A percentile compares a stretch with the other conserved stretches of the same genome.
Conservation (phyloP, 2,113 vertebrate species). For the Grallaria varia region DNA sequence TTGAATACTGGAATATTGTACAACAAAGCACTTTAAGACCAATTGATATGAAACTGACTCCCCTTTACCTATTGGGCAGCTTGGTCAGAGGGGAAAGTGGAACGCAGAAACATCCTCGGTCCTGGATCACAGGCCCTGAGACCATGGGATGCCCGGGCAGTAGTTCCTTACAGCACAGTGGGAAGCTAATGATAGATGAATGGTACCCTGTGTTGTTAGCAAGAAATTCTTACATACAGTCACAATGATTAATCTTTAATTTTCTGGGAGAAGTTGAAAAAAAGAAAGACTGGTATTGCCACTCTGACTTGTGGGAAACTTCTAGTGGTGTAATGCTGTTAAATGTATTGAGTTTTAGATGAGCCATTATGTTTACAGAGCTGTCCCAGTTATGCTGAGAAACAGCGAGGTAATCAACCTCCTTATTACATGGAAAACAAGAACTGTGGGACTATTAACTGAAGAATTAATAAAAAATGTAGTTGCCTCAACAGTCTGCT, state of each 20-base stretch:
- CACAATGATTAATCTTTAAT: not conserved
- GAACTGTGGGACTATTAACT: not conserved
- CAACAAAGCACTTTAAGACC: not conserved
- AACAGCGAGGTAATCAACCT: not conserved
- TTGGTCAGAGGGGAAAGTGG: not conserved
- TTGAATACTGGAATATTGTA: not conserved
- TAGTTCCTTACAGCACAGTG: not conserved
- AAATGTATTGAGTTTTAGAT: not conserved
- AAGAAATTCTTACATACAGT: not conserved
- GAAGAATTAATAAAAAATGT: not conserved
- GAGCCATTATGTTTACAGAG: not conserved
- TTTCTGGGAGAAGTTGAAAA: not conserved
- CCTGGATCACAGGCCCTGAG: not conserved
- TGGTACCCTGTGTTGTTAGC: not conserved
- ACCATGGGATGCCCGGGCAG: not conserved
- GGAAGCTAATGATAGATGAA: not conserved
- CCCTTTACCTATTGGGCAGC: not conserved
- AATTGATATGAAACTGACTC: not conserved
- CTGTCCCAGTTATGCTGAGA: not conserved
- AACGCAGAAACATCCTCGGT: accelerated
- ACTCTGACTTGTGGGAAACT: not conserved
- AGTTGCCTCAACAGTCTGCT: not conserved
- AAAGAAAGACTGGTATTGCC: not conserved
- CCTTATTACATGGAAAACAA: not conserved
- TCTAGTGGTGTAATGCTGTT: not conserved